A percentile compares a stretch with the other conserved stretches of the same genome.
Evolutionary conservation across 2,797 vertebrate species (phyloP).

Genomic region (Avahi laniger): DNA sequence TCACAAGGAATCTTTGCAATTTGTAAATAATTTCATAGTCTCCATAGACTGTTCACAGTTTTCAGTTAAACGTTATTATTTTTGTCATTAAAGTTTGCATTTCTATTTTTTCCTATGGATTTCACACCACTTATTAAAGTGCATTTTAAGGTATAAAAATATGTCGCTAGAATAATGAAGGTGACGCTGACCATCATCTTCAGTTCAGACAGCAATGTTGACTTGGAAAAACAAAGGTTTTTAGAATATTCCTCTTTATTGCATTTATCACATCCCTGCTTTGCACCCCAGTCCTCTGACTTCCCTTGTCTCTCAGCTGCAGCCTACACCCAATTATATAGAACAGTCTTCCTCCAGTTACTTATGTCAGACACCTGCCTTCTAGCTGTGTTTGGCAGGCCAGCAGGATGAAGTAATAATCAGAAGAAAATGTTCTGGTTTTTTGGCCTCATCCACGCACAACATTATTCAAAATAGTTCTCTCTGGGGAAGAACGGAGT

Average conservation of each 20-base stretch:
- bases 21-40: neutral
- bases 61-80: neutral
- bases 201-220: neutral
- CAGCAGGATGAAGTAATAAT: conserved; percentile 53
- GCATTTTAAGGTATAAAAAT: neutral
- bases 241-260: neutral
- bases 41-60: neutral
- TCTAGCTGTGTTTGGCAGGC: conserved; percentile 46
- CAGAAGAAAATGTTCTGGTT: conserved; percentile 64
- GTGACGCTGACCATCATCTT: too few relatives aligned
- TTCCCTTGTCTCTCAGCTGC: neutral
- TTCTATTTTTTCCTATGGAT: neutral
- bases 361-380: conserved; percentile 55
- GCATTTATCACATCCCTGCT: neutral
- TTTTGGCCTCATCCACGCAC: conserved; percentile 40
- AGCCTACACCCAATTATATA: neutral
- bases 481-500: conserved; percentile 37
- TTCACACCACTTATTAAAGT: neutral
- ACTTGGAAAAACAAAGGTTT: neutral
- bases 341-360: neutral
- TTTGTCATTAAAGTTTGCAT: neutral
- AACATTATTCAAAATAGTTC: conserved; percentile 52
- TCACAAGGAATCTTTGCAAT: neutral
- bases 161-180: neutral
- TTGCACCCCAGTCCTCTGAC: neutral